These are phyloP conservation scores for Schizotus pectinicornis DNA, from an alignment of 2,888 invertebrate genomes.

Conservation along the genomic window DNA sequence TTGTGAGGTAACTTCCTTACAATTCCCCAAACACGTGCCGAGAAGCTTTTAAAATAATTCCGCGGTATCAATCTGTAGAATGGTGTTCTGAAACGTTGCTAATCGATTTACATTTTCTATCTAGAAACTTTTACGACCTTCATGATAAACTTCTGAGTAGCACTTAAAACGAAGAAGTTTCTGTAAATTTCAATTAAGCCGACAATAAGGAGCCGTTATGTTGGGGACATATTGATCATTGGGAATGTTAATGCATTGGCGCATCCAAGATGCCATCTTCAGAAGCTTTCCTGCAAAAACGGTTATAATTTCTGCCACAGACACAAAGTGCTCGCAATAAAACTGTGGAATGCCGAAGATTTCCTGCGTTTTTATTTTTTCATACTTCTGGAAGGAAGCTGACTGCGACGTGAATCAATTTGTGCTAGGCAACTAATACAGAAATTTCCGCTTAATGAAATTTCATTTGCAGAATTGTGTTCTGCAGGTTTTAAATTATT, in stretches of 20 bases:
- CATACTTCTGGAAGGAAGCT: constrained; percentile 26
- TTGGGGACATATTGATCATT: constrained; percentile 23
- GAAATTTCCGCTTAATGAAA: constrained; percentile 38
- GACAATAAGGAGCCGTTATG: constrained; percentile 18
- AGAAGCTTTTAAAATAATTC: constrained; percentile 25
- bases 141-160: constrained; percentile 38
- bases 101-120: constrained; percentile 41
- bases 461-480: constrained; percentile 33
- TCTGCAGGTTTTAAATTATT: constrained; percentile 33
- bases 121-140: constrained; percentile 33
- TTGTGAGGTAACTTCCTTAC: constrained; percentile 9
- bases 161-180: constrained; percentile 38
- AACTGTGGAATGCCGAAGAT: constrained; percentile 14
- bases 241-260: too few relatives aligned
- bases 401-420: constrained; percentile 36
- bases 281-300: constrained; percentile 4
- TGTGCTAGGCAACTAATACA: constrained; percentile 36
- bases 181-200: constrained; percentile 34
- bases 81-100: constrained; percentile 25
- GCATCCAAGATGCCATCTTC: too few relatives aligned
- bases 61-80: constrained; percentile 19
- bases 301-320: constrained; percentile 15
- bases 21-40: constrained; percentile 28
- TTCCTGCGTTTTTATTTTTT: constrained; percentile 18
- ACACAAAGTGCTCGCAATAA: constrained; percentile 21